Evolutionary conservation across 2,888 invertebrate species (phyloP).

Genomic region (Malachius bipustulatus): DNA sequence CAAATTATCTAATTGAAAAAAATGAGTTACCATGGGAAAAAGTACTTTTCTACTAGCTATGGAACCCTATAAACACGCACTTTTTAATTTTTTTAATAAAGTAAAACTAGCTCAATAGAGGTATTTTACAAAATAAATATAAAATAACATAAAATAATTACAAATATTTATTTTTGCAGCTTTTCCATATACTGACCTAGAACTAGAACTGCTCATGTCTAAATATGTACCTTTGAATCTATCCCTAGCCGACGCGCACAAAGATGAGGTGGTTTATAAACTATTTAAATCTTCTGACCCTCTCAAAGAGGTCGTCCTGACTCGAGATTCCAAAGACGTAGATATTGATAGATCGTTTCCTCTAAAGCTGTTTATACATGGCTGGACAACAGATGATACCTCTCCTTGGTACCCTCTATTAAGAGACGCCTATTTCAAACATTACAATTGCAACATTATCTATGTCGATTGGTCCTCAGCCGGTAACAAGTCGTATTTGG

Average conservation of each 20-base stretch:
- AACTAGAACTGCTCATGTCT: too few species aligned
- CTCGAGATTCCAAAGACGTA: background rate
- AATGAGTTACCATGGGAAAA: too few species aligned
- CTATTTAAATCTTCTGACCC: background rate
- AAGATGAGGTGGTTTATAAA: slow-evolving; percentile 8
- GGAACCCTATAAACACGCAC: too few species aligned
- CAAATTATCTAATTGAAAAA: too few species aligned
- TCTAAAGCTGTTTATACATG: slow-evolving; percentile 9
- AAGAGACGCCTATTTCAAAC: slow-evolving; percentile 7
- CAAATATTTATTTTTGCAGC: too few species aligned
- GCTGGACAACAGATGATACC: slow-evolving; percentile 7
- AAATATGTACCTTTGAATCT: slow-evolving; percentile 39
- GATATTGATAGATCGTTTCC: background rate
- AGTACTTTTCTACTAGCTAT: too few species aligned
- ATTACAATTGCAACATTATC: slow-evolving; percentile 9
- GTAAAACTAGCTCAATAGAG: too few species aligned
- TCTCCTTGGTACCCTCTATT: slow-evolving; percentile 10
- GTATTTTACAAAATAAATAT: too few species aligned
- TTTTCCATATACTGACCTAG: too few species aligned
- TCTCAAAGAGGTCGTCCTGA: slow-evolving; percentile 1
- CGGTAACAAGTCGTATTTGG: slow-evolving; percentile 7
- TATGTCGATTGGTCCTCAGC: slow-evolving; percentile 11
- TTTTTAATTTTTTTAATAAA: too few species aligned
- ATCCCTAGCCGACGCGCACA: slow-evolving; percentile 19
- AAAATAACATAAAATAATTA: too few species aligned